phyloP scores from a whole-genome alignment of 30 jellyfish, hydroid and myxozoan species.

The Catostylus mosaicus region DNA sequence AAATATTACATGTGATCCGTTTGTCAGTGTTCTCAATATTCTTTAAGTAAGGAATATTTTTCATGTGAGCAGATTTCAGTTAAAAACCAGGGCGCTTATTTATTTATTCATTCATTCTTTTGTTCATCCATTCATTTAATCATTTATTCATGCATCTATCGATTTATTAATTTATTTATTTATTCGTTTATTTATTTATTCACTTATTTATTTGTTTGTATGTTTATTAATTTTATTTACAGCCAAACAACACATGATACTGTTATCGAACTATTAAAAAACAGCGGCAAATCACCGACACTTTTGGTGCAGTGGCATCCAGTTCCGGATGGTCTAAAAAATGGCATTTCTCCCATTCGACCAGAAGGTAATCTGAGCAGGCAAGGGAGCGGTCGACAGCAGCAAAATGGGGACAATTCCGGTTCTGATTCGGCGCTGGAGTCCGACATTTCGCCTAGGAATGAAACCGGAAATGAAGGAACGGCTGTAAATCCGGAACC shows the following conservation, averaged over 20 bases:
- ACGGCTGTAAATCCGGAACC: slow-evolving; percentile 39
- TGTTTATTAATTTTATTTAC: neutral
- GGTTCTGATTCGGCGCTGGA: slow-evolving; percentile 61
- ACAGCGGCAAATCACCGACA: slow-evolving; percentile 76
- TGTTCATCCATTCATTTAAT: too few relatives aligned
- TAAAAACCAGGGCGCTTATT: too few relatives aligned
- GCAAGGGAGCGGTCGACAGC: slow-evolving; percentile 3
- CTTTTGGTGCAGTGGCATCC: slow-evolving; percentile 79
- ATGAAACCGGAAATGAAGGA: slow-evolving; percentile 7
- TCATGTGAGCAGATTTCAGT: too few relatives aligned
- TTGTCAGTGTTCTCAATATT: too few relatives aligned
- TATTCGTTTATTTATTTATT: too few relatives aligned
- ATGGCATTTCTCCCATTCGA: slow-evolving; percentile 47
- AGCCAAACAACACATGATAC: slow-evolving; percentile 71
- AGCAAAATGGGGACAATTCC: slow-evolving; percentile 31
- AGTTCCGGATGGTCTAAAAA: slow-evolving; percentile 19
- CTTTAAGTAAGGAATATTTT: too few relatives aligned
- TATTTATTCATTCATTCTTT: too few relatives aligned
- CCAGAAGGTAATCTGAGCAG: slow-evolving; percentile 8
- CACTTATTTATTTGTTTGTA: too few relatives aligned
- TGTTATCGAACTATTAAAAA: slow-evolving; percentile 66
- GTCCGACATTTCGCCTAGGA: slow-evolving; percentile 62
- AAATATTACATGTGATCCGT: too few relatives aligned
- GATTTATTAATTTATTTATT: too few relatives aligned
- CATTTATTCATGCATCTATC: too few relatives aligned